A percentile compares a stretch with the other conserved stretches of the same genome.
Evolutionary conservation across 1,140 invertebrate genomes (phyloP).

Genomic region (Apis cerana): DNA sequence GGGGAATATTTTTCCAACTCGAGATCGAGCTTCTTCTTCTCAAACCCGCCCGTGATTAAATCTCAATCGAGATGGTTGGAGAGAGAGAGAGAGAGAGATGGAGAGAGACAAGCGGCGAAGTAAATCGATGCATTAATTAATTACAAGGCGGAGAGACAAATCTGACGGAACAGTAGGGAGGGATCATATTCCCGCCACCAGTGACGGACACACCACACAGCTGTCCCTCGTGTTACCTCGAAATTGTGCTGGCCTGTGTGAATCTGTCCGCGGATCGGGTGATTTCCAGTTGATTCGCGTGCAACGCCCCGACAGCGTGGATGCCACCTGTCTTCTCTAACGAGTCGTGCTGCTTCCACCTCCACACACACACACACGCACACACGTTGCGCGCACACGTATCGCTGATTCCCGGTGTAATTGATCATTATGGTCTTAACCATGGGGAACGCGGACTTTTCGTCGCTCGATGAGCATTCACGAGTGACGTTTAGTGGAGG

Average conservation of each 20-base stretch:
- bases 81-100: background rate
- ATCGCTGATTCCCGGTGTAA: background rate
- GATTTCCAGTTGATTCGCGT: constrained; percentile 59
- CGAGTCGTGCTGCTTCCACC: constrained; percentile 40
- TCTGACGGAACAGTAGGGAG: constrained; percentile 42
- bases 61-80: background rate
- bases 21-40: background rate
- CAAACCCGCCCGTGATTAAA: constrained; percentile 7
- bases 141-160: constrained; percentile 43
- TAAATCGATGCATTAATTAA: constrained; percentile 72
- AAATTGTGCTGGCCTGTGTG: constrained; percentile 68
- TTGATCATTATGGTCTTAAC: constrained; percentile 40
- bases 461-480: constrained; percentile 5
- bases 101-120: constrained; percentile 2
- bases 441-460: constrained; percentile 6
- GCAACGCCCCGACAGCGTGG: constrained; percentile 50
- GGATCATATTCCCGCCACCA: constrained; percentile 65
- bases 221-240: constrained; percentile 57
- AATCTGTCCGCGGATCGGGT: constrained; percentile 63
- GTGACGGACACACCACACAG: constrained; percentile 63
- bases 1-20: background rate
- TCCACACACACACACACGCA: background rate
- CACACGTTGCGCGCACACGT: background rate
- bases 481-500: constrained; percentile 9
- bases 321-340: constrained; percentile 62